Conservation (phyloP, 2,113 vertebrate genomes). For the Cyprinodon brontotheroides region DNA sequence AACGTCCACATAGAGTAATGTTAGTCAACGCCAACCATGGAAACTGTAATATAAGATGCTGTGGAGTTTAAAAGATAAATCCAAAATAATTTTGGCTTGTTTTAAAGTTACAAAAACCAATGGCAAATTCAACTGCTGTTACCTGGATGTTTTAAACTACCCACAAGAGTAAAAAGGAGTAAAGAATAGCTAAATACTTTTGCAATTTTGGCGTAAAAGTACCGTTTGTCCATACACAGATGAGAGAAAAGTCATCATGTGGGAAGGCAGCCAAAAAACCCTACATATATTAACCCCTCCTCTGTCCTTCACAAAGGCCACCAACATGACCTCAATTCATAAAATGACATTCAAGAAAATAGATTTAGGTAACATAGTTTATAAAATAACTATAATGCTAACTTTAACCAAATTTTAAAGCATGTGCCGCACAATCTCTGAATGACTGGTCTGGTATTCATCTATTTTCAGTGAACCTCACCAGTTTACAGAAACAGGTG, state of each 20-base stretch:
- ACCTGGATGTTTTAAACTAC: neutral
- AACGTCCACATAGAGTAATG: neutral
- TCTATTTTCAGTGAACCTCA: constrained; percentile 47
- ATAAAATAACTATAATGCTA: neutral
- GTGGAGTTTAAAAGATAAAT: neutral
- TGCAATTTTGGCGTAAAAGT: too few relatives aligned
- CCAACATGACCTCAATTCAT: neutral
- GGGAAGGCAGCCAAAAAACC: too few relatives aligned
- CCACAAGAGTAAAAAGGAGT: too few relatives aligned
- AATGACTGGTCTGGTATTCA: constrained; percentile 17
- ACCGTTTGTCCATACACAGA: too few relatives aligned
- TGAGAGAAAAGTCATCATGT: too few relatives aligned
- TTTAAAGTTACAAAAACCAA: neutral
- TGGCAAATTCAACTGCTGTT: too few relatives aligned
- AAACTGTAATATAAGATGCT: neutral
- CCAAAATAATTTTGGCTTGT: neutral
- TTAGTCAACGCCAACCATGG: neutral
- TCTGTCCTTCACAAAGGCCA: neutral
- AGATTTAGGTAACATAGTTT: neutral
- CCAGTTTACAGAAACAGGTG: constrained; percentile 67
- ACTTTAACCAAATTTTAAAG: neutral
- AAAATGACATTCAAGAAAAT: neutral
- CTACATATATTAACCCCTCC: too few relatives aligned
- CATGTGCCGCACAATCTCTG: constrained; percentile 8
- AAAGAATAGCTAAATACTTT: too few relatives aligned